Base-by-base conservation (phyloP, 1,140 invertebrate species). In the Drosophila sproati region DNA sequence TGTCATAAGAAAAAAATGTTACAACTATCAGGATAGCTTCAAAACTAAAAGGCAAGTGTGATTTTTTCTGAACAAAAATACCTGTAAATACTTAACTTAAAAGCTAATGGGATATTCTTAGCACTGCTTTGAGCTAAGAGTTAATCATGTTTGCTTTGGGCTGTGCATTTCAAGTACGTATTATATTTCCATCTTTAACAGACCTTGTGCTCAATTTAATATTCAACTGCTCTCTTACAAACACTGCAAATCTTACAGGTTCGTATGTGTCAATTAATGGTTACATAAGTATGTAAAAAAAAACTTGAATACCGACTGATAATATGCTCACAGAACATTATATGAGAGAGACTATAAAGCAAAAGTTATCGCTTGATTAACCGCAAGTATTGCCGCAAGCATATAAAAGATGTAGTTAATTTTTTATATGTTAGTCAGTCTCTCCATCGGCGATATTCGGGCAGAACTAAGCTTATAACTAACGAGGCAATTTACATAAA, bases 391-490 rank as follows among this genome's bases (percentile, higher is more conserved):
- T 45, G 8, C n/a, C n/a, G 20, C 7, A 60, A 39, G 31, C 7
- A 47, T 73, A 73, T 73, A 73, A 67, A 73, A 73, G 63, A 34
- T 67, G 39, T 7, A 4, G 28, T 2, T 32, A 20, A 45, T 43
- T 52, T 45, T 28, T 43, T n/a, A 39, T 34, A 0, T 5, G 3
- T 59, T n/a, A 56, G 45, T 79, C 70, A 75, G 68, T 72, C 52
- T 80, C 31, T 61, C 20, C 8, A 47, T 35, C 43, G n/a, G 32
- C 28, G n/a, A 64, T 29, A 45, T 34, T 29, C 41, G 43, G 20
- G 28, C 4, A 51, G 10, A 51, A 43, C 45, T 7, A 73, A 60
- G 4, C 8, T 37, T 34, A 34, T 20, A 5, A 48, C n/a, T 57
- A 28, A 41, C 37, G 51, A 10, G 6, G 28, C 39, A 37, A 48